Base-by-base conservation (phyloP, 1,140 invertebrate genomes). In the Planococcus citri region DNA sequence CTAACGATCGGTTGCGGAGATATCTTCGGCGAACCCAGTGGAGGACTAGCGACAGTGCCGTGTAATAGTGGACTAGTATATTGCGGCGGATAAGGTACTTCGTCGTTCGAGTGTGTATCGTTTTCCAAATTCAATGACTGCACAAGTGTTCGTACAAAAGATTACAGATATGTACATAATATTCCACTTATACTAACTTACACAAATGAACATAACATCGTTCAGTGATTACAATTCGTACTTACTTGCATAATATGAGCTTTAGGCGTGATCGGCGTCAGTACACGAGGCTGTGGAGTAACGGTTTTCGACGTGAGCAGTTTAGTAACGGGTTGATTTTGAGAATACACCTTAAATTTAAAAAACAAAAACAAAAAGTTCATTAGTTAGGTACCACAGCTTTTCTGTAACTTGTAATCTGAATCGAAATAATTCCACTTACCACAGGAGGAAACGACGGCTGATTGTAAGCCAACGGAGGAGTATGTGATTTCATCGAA, bases 21-120 rank as follows among this genome's bases (percentile, higher is more conserved):
- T 2, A 80, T 74, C 71, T 83, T 78, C 0, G 80, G 75, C 72
- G 83, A 85, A 41, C 79, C 79, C 22, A 82, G 75, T 1, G 85
- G 84, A 74, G 84, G 83, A 75, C 82, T 85, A 8, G 80, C 80
- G 8, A 85, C 80, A 10, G 80, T 79, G 17, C 81, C 82, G 0
- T 82, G 78, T 22, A 85, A 78, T 24, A 77, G 68, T 0, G 79
- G 72, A 12, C 73, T 75, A 69, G 73, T 70, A 71, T 76, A 75
- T 24, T 75, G 70, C 60, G 72, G 69, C 27, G 73, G 57, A 70
- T 68, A 60, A 37, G 70, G 70, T 17, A 70, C 72, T 41, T 64
- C 60, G 60, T 64, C 60, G 20, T 25, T 64, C 8, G 60, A 64
- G 20, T 64, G 60, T 9, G 3, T 25, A 25, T 64, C 60, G 25